Evolutionary conservation across 2,888 invertebrate genomes (phyloP).

Genomic region (Ormyrus nitidulus): DNA sequence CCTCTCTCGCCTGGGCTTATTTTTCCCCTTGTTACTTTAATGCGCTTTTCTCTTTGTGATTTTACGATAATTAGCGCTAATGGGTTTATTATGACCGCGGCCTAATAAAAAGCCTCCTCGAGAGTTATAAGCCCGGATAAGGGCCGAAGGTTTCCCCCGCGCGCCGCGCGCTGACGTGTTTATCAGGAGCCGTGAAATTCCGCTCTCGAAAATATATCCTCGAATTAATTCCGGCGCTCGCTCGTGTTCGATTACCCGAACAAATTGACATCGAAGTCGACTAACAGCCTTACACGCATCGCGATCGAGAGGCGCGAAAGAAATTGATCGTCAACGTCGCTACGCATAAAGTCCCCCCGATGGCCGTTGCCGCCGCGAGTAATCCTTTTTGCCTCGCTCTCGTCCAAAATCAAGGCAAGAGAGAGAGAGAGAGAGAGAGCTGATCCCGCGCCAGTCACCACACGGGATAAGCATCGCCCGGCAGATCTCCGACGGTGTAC

Average conservation of each 20-base stretch:
- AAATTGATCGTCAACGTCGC: slow-evolving; percentile 35
- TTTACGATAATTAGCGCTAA: slow-evolving; percentile 47
- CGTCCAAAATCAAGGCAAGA: slow-evolving; percentile 26
- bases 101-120: background rate
- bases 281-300: slow-evolving; percentile 3
- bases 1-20: background rate
- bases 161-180: background rate
- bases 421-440: background rate
- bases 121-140: background rate
- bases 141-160: background rate
- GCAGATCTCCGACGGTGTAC: background rate
- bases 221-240: slow-evolving; percentile 3
- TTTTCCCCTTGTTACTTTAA: slow-evolving; percentile 20
- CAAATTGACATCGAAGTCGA: slow-evolving; percentile 44
- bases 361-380: too few species aligned
- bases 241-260: slow-evolving; percentile 30
- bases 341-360: too few species aligned
- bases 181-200: too few species aligned
- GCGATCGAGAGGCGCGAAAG: slow-evolving; percentile 45
- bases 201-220: background rate
- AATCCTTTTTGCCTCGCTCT: slow-evolving; percentile 4
- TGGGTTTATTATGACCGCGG: slow-evolving; percentile 43
- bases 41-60: slow-evolving; percentile 17
- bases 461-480: slow-evolving; percentile 47
- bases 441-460: slow-evolving; percentile 23